phyloP scores from a whole-genome alignment of 2,113 vertebrate genomes.

The Melanerpes aurifrons region DNA sequence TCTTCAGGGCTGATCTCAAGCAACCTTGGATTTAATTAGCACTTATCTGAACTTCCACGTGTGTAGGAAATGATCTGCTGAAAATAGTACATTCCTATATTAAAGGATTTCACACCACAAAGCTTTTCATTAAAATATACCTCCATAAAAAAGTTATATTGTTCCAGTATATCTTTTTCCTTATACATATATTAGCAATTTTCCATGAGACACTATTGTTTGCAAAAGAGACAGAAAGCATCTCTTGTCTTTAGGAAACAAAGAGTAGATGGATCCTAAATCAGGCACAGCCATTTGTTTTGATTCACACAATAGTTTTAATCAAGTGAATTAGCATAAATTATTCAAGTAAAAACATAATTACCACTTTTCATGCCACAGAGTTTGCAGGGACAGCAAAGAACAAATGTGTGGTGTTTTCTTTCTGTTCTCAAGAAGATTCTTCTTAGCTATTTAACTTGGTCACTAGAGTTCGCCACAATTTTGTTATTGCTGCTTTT shows the following conservation, averaged over 20 bases:
- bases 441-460: neutral
- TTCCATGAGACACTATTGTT: neutral
- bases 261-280: neutral
- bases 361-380: neutral
- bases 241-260: neutral
- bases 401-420: neutral
- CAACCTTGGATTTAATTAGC: neutral
- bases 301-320: neutral
- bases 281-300: neutral
- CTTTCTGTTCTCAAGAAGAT: neutral
- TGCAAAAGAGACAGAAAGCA: neutral
- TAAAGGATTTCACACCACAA: neutral
- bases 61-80: neutral
- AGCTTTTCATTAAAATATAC: neutral
- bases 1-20: too few relatives aligned
- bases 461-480: neutral
- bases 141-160: neutral
- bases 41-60: neutral
- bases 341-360: neutral
- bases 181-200: neutral
- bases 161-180: neutral
- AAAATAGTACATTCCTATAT: neutral
- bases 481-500: neutral
- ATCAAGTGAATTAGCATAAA: neutral
- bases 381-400: neutral